Evolutionary conservation across 2,888 invertebrate genomes (phyloP), one percentile per base, ranked within the genome.

Genomic region (Antheraea yamamai): DNA sequence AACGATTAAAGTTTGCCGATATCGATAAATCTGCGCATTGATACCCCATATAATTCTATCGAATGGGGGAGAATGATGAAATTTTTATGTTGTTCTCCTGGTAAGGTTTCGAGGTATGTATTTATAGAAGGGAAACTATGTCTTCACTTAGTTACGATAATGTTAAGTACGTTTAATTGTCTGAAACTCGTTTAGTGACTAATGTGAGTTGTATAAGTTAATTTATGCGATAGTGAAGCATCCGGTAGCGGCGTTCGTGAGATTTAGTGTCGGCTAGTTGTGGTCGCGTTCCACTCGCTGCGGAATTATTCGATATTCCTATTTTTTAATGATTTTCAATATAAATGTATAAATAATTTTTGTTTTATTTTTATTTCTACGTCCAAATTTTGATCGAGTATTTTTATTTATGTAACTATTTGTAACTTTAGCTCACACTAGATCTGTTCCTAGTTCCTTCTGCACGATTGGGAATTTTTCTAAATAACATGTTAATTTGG

Each of bases 131-230:
- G 70, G n/a, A 18, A 39, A 16, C 47, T 73, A 76, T 73, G 75
- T 74, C 79, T 80, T 80, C 80, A 79, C 76, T 74, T 76, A 73
- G 78, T 80, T 81, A 82, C 80, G 73, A 78, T 81, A 81, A 61
- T 74, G 76, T 78, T 80, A 81, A 78, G 79, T 81, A 66, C 64
- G 16, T 14, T 82, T 76, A 66, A 72, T 75, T 77, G 74, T 79
- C 78, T 79, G 30, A 66, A 66, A 66, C 14, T 30, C 64, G 76
- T 79, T 78, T 70, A 52, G 47, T 68, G 47, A 71, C 64, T 39
- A 77, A 55, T 78, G 47, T 78, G 81, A 79, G 70, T 80, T 78
- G 55, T 78, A 47, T 47, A 79, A 79, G 83, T 79, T 79, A 77
- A 74, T 74, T 73, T 74, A 70, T 39, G 77, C 72, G 73, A 64